Conservation (phyloP, 2,113 vertebrate species). For the Catharus bicknelli region DNA sequence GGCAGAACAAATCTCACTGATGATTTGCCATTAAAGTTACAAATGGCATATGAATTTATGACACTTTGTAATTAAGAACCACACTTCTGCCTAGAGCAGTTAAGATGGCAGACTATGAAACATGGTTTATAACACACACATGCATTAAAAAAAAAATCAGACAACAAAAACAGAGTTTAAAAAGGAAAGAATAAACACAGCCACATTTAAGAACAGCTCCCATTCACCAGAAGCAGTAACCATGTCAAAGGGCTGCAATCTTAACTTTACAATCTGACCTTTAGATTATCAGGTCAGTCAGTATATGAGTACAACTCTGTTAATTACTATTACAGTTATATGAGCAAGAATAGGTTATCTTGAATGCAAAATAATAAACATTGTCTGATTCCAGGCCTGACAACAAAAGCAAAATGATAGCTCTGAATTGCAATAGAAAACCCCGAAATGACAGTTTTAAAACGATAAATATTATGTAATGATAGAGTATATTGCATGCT, state of each 20-base stretch:
- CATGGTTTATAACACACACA: not conserved
- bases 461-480: not conserved
- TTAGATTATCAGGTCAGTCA: not conserved
- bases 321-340: not conserved
- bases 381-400: not conserved
- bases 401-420: not conserved
- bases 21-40: conserved; percentile 62
- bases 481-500: not conserved
- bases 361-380: not conserved
- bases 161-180: not conserved
- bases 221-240: not conserved
- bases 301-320: not conserved
- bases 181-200: not conserved
- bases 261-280: not conserved
- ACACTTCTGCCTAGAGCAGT: not conserved
- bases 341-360: not conserved
- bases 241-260: not conserved
- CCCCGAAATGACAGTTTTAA: not conserved
- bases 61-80: conserved; percentile 63
- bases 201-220: not conserved
- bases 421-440: not conserved
- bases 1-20: conserved; percentile 56
- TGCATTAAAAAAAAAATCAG: not conserved
- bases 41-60: conserved; percentile 51
- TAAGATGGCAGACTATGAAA: not conserved